Conservation (phyloP, 1,140 invertebrate species). For the Nymphalis io region DNA sequence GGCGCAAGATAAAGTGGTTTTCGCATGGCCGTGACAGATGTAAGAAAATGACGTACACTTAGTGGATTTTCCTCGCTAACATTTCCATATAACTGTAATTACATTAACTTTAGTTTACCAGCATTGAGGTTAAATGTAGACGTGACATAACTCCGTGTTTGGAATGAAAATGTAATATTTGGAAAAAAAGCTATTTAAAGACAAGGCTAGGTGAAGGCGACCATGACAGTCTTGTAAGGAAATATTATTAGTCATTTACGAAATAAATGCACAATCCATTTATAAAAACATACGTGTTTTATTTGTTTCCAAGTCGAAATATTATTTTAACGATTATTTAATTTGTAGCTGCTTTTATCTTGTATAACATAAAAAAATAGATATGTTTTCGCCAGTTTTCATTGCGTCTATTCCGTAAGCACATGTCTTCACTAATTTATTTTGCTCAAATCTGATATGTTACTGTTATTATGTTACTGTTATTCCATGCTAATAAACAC, state of each 20-base stretch:
- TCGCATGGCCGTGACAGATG: constrained; percentile 1
- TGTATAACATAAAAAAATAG: too few relatives aligned
- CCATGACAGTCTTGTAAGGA: constrained; percentile 2
- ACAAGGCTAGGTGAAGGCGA: constrained; percentile 8
- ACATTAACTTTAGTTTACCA: not conserved
- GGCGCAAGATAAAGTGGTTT: not conserved
- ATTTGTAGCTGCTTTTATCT: too few relatives aligned
- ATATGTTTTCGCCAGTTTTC: too few relatives aligned
- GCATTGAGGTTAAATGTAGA: constrained; percentile 2
- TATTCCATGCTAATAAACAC: too few relatives aligned
- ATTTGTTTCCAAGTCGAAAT: not conserved
- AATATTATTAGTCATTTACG: not conserved
- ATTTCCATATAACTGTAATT: constrained; percentile 17
- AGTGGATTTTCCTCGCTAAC: constrained; percentile 51
- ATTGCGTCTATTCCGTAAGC: too few relatives aligned
- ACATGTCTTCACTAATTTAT: too few relatives aligned
- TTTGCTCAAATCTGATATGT: too few relatives aligned
- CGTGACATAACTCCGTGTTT: constrained; percentile 13
- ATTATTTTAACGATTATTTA: not conserved
- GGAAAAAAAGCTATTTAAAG: constrained; percentile 2
- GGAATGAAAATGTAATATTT: constrained; percentile 11
- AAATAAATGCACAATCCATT: not conserved
- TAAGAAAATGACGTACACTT: constrained; percentile 40
- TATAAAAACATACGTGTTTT: not conserved
- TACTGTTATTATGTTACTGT: too few relatives aligned